phyloP scores from a whole-genome alignment of 2,113 vertebrate genomes.

The Willisornis vidua region DNA sequence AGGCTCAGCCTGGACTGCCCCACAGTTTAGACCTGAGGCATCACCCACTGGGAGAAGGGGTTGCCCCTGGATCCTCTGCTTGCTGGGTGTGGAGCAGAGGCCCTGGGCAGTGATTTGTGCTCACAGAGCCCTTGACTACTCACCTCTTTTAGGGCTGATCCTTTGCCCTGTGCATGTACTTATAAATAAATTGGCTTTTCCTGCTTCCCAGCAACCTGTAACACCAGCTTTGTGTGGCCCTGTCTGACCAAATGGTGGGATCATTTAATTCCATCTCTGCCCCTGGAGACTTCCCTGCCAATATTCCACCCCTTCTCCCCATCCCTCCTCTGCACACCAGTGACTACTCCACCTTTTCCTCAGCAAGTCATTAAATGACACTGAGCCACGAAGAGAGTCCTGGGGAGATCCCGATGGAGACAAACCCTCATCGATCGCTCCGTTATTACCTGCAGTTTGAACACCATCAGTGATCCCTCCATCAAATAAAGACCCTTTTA shows the following conservation, averaged over 20 bases:
- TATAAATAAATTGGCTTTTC: not conserved
- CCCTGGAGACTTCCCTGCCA: not conserved
- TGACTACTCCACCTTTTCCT: not conserved
- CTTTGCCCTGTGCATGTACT: not conserved
- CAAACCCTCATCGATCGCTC: not conserved
- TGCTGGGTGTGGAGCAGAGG: not conserved
- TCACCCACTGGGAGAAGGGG: accelerated
- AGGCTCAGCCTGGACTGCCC: not conserved
- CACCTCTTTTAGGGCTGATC: not conserved
- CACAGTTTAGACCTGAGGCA: not conserved
- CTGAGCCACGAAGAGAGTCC: not conserved
- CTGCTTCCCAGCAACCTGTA: not conserved
- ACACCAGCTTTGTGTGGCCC: not conserved
- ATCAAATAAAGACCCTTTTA: not conserved
- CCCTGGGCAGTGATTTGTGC: not conserved
- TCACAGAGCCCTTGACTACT: not conserved
- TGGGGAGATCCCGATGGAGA: not conserved
- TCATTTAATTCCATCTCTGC: not conserved
- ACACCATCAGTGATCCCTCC: not conserved
- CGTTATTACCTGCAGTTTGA: not conserved
- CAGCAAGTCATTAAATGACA: not conserved
- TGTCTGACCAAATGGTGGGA: not conserved
- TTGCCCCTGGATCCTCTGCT: not conserved
- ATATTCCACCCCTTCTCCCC: accelerated
- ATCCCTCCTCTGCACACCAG: not conserved